Evolutionary conservation across 2,888 invertebrate genomes (phyloP).

Genomic region (Spilosoma lubricipeda): DNA sequence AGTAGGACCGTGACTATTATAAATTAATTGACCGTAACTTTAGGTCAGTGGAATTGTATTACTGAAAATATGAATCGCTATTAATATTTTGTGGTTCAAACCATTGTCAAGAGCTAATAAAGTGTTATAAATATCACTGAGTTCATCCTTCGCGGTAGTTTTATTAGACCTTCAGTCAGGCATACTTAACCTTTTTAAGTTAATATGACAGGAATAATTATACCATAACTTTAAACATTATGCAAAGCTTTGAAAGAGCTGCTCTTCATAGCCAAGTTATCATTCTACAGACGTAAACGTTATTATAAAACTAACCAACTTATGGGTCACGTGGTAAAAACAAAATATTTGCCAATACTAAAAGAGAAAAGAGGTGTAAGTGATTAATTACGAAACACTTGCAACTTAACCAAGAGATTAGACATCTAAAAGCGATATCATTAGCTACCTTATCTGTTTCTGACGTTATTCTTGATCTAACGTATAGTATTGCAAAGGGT

Average conservation of each 20-base stretch:
- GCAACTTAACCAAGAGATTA: too few relatives aligned
- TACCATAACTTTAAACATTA: too few relatives aligned
- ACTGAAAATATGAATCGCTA: neutral
- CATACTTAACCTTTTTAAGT: neutral
- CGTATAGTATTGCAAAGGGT: neutral
- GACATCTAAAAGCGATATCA: too few relatives aligned
- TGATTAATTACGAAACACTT: too few relatives aligned
- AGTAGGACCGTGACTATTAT: neutral
- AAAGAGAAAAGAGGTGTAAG: too few relatives aligned
- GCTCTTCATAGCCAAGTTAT: too few relatives aligned
- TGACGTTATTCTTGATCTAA: neutral
- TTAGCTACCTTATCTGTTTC: neutral
- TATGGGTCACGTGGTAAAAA: too few relatives aligned
- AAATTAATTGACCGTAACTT: constrained; percentile 4
- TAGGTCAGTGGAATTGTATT: neutral
- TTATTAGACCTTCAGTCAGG: neutral
- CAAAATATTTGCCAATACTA: too few relatives aligned
- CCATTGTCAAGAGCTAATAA: neutral
- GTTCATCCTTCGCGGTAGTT: neutral
- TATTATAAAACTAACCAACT: too few relatives aligned
- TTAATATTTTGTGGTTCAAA: neutral
- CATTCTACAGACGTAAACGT: too few relatives aligned
- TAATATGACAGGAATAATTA: neutral
- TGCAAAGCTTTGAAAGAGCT: too few relatives aligned
- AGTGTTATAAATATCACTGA: neutral